Evolutionary conservation across 2,113 vertebrate genomes (phyloP).

Genomic region (human (Homo sapiens)): GRCh38 chr7:80285501-80286000

Average conservation of each 20-base stretch:
- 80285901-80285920: neutral
- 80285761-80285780: neutral
- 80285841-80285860: neutral
- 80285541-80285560: neutral
- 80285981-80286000: neutral
- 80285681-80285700: neutral
- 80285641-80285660: neutral
- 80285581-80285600: neutral
- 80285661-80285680: neutral
- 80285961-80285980: neutral
- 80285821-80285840: neutral
- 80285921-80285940: neutral
- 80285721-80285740: neutral
- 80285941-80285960: neutral
- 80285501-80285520: neutral
- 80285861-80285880: accelerated
- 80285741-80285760: neutral
- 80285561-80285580: accelerated
- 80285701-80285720: neutral
- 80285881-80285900: neutral
- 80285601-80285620: neutral
- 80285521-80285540: neutral
- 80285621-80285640: neutral
- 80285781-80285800: neutral
- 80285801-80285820: neutral